Evolutionary conservation across 2,888 invertebrate species (phyloP), one percentile per base, ranked within the genome.

Genomic region (Polydrusus pterygomalis): DNA sequence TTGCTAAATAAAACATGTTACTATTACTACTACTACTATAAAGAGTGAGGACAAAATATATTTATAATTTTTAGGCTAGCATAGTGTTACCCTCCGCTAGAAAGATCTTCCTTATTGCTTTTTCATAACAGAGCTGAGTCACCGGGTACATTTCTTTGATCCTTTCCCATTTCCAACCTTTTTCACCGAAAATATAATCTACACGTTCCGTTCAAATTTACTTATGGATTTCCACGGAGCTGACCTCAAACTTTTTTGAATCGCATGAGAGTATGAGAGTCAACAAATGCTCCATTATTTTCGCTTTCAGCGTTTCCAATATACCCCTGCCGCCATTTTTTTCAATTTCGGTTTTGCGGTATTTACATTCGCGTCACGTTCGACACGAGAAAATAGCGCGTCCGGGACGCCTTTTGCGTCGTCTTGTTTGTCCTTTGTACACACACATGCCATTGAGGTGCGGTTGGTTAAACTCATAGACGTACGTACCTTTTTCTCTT

Each of bases 291-390:
- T 68, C 69, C 18, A 77, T 77, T 77, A 77, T 77, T 73, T 77
- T 77, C 77, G 73, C 63, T 77, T 77, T 73, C 65, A 43, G 62
- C 76, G 69, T 73, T 75, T 75, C 75, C 75, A 75, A 75, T 75
- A 75, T 75, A 70, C 64, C 68, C 60, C 34, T 18, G 56, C 54
- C 64, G 64, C 54, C 69, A 64, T 77, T 73, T 76, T 77, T 77
- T 77, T 77, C 77, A 77, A 77, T 77, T 77, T 69, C 73, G 69
- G 45, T 67, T 45, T 25, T 45, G 40, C 43, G 30, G 43, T 76
- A 72, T 76, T 76, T 76, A 76, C 76, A 76, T 76, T 76, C 76
- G 72, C 18, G 68, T 62, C 76, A 76, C 76, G 76, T 68, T 72
- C 64, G 72, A 40, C 72, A 68, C 70, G 68, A 72, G 76, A 72